Conservation (phyloP, 2,113 vertebrate genomes). For the Ciconia maguari region DNA sequence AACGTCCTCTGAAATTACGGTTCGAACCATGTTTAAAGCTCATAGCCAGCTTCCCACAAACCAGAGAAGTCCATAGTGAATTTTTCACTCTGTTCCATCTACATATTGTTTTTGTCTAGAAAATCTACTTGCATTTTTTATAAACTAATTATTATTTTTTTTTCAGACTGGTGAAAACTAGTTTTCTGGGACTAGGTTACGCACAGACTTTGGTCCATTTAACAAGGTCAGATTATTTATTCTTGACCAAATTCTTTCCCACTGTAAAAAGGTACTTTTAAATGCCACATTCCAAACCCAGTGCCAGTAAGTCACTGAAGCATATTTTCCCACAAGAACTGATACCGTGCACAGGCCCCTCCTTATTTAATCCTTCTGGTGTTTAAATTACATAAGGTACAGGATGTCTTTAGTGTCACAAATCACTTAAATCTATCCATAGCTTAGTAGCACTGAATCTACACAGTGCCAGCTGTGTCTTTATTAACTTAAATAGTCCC, state of each 20-base stretch:
- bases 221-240: constrained; percentile 85
- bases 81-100: neutral
- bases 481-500: neutral
- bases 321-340: constrained; percentile 87
- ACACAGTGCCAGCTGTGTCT: neutral
- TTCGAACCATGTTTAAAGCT: neutral
- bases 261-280: constrained; percentile 87
- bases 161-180: constrained; percentile 65
- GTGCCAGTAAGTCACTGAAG: constrained; percentile 84
- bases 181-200: constrained; percentile 72
- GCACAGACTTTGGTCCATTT: constrained; percentile 79
- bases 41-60: neutral
- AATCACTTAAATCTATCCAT: constrained; percentile 12
- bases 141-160: neutral
- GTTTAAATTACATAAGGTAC: constrained; percentile 58
- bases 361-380: constrained; percentile 64
- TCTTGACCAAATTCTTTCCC: constrained; percentile 86
- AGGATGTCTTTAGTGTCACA: constrained; percentile 25
- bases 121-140: constrained; percentile 25
- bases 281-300: constrained; percentile 85
- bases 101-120: neutral
- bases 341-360: constrained; percentile 68
- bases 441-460: neutral
- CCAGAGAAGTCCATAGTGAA: neutral
- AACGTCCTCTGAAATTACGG: neutral